These are phyloP conservation scores for Pseudomyrmex sp. DNA, from an alignment of 1,140 invertebrate species.

Conservation along the genomic window DNA sequence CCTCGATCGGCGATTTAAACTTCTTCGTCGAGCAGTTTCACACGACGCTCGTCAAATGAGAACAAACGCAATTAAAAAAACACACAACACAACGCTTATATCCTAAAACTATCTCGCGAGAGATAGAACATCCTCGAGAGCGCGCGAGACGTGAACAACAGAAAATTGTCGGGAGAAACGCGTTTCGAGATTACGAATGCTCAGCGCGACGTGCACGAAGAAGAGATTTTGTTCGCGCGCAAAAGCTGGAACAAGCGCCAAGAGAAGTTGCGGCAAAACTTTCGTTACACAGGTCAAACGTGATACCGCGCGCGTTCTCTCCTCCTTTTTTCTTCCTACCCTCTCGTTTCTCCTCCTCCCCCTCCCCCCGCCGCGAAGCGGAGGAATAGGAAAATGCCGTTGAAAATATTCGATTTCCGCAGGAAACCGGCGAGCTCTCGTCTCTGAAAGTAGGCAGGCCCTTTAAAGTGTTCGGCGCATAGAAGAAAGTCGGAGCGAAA, in stretches of 20 bases:
- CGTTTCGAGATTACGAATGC: not conserved
- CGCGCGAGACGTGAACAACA: not conserved
- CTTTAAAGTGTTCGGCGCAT: constrained; percentile 68
- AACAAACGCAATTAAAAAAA: not conserved
- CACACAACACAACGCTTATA: not conserved
- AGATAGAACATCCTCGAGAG: not conserved
- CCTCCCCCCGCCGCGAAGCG: not conserved
- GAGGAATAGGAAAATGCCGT: constrained; percentile 53
- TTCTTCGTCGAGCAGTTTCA: constrained; percentile 1
- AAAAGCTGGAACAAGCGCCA: constrained; percentile 3
- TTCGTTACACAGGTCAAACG: not conserved
- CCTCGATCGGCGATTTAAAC: not conserved
- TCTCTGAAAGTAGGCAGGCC: constrained; percentile 60
- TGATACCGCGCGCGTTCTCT: constrained; percentile 22
- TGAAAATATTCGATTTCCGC: constrained; percentile 71
- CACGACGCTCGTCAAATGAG: not conserved
- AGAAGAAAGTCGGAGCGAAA: constrained; percentile 55
- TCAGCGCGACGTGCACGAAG: not conserved
- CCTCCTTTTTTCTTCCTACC: not conserved
- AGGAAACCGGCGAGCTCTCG: constrained; percentile 53
- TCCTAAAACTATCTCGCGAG: no score
- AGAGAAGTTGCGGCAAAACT: constrained; percentile 33
- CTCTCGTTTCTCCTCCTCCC: not conserved
- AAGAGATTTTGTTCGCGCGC: constrained; percentile 2
- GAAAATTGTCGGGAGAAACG: not conserved